Evolutionary conservation across 1,140 invertebrate species (phyloP).

Genomic region (Choristoneura fumiferana): DNA sequence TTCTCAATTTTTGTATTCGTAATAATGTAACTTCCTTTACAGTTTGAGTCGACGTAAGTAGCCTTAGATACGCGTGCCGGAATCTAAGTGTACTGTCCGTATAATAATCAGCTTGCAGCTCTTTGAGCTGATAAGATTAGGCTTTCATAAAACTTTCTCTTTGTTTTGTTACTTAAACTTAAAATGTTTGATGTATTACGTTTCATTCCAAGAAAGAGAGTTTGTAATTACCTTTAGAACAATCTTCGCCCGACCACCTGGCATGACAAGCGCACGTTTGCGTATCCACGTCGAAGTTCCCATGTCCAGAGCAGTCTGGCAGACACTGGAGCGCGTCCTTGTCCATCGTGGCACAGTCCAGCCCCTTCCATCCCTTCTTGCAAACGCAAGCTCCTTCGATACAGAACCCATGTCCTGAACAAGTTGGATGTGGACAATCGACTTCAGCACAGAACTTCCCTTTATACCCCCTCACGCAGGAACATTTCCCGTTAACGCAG

Average conservation of each 20-base stretch:
- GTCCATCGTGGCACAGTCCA: slow-evolving; percentile 94
- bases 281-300: slow-evolving; percentile 95
- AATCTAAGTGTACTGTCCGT: too few relatives aligned
- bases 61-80: too few relatives aligned
- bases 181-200: too few relatives aligned
- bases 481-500: slow-evolving; percentile 96
- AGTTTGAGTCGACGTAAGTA: too few relatives aligned
- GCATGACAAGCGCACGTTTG: slow-evolving; percentile 94
- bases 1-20: too few relatives aligned
- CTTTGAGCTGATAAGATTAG: too few relatives aligned
- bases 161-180: too few relatives aligned
- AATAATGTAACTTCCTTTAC: too few relatives aligned
- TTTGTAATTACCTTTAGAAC: slow-evolving; percentile 91
- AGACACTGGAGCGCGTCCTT: slow-evolving; percentile 95
- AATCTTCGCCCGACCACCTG: slow-evolving; percentile 96
- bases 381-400: slow-evolving; percentile 97
- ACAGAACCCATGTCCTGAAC: slow-evolving; percentile 97
- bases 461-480: slow-evolving; percentile 94
- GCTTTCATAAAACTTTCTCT: too few relatives aligned
- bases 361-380: slow-evolving; percentile 97
- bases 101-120: too few relatives aligned
- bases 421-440: slow-evolving; percentile 97
- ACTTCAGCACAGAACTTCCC: slow-evolving; percentile 95
- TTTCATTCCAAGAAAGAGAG: too few relatives aligned
- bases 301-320: slow-evolving; percentile 96